Conservation (phyloP, 2,797 vertebrate species). For the Aselliscus stoliczkanus region DNA sequence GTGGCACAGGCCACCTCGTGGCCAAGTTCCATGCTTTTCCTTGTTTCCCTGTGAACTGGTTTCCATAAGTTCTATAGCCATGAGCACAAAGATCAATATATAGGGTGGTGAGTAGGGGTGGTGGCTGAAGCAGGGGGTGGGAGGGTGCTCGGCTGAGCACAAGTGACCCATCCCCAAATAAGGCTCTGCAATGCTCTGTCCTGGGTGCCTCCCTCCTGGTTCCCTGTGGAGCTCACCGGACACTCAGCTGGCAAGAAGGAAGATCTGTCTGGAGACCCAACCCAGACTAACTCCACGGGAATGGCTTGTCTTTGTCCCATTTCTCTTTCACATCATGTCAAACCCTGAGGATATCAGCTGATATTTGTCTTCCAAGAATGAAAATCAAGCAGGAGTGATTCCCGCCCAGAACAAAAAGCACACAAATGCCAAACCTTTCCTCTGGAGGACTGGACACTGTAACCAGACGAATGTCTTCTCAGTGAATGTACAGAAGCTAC, state of each 20-base stretch:
- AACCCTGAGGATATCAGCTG: not conserved
- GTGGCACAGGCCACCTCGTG: not conserved
- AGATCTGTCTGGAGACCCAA: not conserved
- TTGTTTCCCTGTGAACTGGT: not conserved
- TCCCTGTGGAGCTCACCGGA: not conserved
- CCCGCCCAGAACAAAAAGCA: constrained; percentile 59
- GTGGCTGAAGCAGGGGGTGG: not conserved
- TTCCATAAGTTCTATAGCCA: not conserved
- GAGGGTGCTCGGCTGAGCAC: fast-evolving
- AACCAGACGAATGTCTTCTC: constrained; percentile 5
- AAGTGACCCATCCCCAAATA: fast-evolving
- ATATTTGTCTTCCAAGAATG: constrained; percentile 20
- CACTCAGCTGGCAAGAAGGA: not conserved
- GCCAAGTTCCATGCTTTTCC: not conserved
- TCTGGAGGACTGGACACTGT: not conserved
- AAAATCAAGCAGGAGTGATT: constrained; percentile 37
- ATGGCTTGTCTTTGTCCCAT: not conserved
- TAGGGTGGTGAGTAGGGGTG: not conserved
- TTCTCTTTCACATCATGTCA: not conserved
- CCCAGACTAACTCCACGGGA: no score
- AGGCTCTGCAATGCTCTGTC: fast-evolving
- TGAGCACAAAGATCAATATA: fast-evolving
- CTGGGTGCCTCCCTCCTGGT: not conserved
- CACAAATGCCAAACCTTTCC: constrained; percentile 61
- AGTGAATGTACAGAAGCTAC: constrained; percentile 4